Evolutionary conservation across 2,113 vertebrate species (phyloP).

Genomic region (Typhlomys cinereus): DNA sequence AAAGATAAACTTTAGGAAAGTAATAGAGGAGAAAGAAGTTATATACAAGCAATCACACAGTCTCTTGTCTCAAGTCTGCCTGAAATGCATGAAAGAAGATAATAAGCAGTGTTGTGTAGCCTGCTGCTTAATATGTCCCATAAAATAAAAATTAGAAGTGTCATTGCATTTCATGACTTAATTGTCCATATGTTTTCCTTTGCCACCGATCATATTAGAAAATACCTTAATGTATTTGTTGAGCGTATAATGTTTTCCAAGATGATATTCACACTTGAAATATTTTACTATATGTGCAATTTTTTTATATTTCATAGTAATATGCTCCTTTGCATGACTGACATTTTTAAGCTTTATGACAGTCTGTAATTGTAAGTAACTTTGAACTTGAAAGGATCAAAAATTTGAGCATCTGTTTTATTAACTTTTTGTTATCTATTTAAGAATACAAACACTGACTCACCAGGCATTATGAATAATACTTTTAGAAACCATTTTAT

Average conservation of each 20-base stretch:
- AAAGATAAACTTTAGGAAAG: background rate
- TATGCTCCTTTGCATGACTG: background rate
- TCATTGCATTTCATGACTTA: background rate
- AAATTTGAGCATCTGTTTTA: background rate
- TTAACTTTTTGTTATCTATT: background rate
- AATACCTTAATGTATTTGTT: background rate
- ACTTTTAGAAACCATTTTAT: conserved; percentile 58
- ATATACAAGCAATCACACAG: background rate
- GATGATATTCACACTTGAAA: background rate
- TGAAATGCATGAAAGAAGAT: background rate
- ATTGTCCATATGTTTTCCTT: background rate
- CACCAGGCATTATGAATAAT: conserved; percentile 66
- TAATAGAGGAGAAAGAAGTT: background rate
- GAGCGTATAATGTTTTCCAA: background rate
- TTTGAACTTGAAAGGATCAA: conserved; percentile 27
- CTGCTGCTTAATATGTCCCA: background rate
- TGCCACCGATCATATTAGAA: background rate
- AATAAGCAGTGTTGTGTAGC: background rate
- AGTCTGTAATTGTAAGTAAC: background rate
- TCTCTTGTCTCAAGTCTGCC: background rate
- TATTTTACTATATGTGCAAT: background rate
- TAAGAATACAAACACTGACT: conserved; percentile 46
- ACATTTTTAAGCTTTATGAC: background rate
- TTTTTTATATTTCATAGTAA: conserved; percentile 20
- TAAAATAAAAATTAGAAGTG: background rate